Evolutionary conservation across 2,113 vertebrate genomes (phyloP).

Genomic region (Cettia cetti): DNA sequence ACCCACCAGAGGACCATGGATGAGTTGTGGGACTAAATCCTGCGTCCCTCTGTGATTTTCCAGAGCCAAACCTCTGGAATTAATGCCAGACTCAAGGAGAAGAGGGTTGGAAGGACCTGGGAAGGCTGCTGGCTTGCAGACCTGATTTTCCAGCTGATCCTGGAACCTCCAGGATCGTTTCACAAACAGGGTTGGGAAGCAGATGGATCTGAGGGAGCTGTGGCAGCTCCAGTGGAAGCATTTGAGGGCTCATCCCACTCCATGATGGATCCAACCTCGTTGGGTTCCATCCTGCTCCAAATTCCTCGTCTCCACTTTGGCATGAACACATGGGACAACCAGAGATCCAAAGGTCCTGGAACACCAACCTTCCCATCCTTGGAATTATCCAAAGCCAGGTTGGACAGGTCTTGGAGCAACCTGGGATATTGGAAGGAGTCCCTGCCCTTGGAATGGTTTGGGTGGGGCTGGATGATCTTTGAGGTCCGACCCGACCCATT

Average conservation of each 20-base stretch:
- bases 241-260: background rate
- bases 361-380: background rate
- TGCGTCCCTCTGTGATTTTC: background rate
- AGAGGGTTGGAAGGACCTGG: background rate
- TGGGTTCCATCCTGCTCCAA: background rate
- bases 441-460: background rate
- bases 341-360: background rate
- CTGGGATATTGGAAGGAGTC: background rate
- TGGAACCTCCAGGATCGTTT: background rate
- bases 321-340: background rate
- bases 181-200: rapidly evolving
- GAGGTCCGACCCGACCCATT: background rate
- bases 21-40: background rate
- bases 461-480: background rate
- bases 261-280: background rate
- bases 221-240: background rate
- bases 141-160: background rate
- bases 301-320: rapidly evolving
- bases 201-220: background rate
- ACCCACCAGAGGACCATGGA: background rate
- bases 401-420: background rate
- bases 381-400: background rate
- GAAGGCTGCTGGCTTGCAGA: background rate
- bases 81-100: background rate
- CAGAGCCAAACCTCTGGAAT: background rate